A percentile compares a stretch with the other conserved stretches of the same genome.
Evolutionary conservation across 2,797 vertebrate species (phyloP).

Genomic region (Mareca strepera): DNA sequence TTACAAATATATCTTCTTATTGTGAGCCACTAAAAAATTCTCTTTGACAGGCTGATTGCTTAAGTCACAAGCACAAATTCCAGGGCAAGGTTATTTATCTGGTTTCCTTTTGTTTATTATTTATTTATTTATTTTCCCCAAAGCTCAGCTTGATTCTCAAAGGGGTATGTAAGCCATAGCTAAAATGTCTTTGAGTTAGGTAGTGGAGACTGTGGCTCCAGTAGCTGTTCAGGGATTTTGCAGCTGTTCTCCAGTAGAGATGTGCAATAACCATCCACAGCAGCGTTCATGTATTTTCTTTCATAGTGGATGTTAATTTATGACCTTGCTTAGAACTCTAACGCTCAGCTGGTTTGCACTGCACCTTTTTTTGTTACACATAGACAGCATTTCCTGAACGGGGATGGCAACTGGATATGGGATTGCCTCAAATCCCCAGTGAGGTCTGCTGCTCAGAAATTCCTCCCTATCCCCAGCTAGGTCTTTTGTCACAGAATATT

Average conservation of each 20-base stretch:
- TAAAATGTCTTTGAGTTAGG: slow-evolving; percentile 4
- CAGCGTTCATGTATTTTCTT: slow-evolving; percentile 22
- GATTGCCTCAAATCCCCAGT: slow-evolving; percentile 15
- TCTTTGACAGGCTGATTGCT: background rate
- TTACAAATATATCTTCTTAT: background rate
- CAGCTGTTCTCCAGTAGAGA: slow-evolving; percentile 60
- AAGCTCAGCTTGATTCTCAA: background rate
- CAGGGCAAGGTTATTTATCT: background rate
- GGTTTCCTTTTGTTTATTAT: background rate
- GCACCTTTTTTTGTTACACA: slow-evolving; percentile 50
- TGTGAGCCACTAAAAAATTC: background rate
- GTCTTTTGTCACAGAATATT: slow-evolving; percentile 40
- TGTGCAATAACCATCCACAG: background rate
- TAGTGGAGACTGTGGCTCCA: background rate
- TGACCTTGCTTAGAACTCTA: slow-evolving; percentile 14
- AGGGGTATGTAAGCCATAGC: background rate
- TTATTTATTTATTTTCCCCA: background rate
- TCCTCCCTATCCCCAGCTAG: background rate
- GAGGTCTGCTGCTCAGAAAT: slow-evolving; percentile 28
- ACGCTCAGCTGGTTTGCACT: background rate
- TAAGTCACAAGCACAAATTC: background rate
- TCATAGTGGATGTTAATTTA: slow-evolving; percentile 54
- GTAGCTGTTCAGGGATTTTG: slow-evolving; percentile 39
- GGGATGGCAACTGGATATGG: background rate
- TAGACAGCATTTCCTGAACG: slow-evolving; percentile 5